These are phyloP conservation scores for Pteronotus mesoamericanus DNA, from an alignment of 2,797 vertebrate species.

Conservation along the genomic window DNA sequence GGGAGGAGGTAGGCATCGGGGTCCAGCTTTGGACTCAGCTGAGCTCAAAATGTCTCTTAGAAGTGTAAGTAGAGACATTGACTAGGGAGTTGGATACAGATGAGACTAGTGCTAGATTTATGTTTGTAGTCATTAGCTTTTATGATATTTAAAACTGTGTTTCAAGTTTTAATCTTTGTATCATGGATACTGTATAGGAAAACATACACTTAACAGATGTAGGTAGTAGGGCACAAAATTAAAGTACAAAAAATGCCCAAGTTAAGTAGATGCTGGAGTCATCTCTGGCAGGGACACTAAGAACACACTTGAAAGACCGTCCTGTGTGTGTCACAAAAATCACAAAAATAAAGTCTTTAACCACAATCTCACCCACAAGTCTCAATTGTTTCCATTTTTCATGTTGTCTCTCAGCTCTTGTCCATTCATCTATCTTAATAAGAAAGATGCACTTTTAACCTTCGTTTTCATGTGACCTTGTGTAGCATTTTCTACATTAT, in stretches of 20 bases:
- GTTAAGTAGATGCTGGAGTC: neutral
- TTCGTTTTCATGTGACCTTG: neutral
- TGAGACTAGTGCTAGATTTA: neutral
- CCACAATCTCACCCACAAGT: neutral
- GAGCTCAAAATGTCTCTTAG: neutral
- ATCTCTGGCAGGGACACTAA: neutral
- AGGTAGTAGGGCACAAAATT: neutral
- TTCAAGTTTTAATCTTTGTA: neutral
- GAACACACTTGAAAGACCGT: neutral
- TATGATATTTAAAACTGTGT: neutral
- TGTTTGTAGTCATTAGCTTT: neutral
- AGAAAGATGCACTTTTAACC: neutral
- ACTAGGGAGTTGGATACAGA: neutral
- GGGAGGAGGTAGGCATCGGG: neutral
- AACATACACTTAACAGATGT: neutral
- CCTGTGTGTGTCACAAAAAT: neutral
- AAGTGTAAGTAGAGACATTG: neutral
- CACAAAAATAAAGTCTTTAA: neutral
- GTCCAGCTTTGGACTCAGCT: neutral
- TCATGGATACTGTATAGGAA: neutral
- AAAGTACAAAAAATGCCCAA: neutral
- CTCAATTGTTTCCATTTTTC: neutral
- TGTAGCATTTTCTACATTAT: neutral
- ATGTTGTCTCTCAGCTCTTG: neutral
- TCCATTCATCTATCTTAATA: neutral